phyloP scores from a whole-genome alignment of 1,140 invertebrate species.

The Anthonomus grandis region DNA sequence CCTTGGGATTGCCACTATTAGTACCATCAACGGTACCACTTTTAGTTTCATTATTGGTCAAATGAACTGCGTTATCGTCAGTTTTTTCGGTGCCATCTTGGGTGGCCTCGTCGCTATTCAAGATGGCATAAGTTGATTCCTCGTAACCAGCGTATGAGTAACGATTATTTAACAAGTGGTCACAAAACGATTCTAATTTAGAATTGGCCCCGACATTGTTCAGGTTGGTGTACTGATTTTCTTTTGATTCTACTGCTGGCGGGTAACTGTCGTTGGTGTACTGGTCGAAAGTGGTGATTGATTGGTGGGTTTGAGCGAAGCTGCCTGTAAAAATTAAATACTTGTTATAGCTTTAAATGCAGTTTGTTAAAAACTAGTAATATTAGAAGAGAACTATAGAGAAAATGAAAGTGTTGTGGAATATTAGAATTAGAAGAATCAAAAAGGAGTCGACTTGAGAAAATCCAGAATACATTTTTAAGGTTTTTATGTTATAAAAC shows the following conservation, averaged over 20 bases:
- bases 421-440: too few species aligned
- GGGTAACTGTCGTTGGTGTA: slow-evolving; percentile 36
- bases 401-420: too few species aligned
- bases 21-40: slow-evolving; percentile 13
- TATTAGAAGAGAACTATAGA: too few species aligned
- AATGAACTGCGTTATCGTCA: too few species aligned
- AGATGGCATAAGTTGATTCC: slow-evolving; percentile 31
- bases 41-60: slow-evolving; percentile 13
- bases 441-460: too few species aligned
- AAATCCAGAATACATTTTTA: too few species aligned
- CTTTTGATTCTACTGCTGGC: slow-evolving; percentile 42
- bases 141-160: slow-evolving; percentile 53
- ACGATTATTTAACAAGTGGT: slow-evolving; percentile 56
- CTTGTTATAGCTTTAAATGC: neutral
- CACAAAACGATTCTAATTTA: slow-evolving; percentile 69
- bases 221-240: slow-evolving; percentile 56
- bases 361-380: too few species aligned
- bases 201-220: slow-evolving; percentile 56
- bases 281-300: slow-evolving; percentile 42
- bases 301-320: slow-evolving; percentile 24
- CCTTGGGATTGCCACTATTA: slow-evolving; percentile 38
- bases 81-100: slow-evolving; percentile 6
- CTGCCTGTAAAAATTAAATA: slow-evolving; percentile 13
- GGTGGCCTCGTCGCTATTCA: slow-evolving; percentile 24
- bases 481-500: too few species aligned